Evolutionary conservation across 1,140 invertebrate species (phyloP), one percentile per base, ranked within the genome.

Genomic region (Aphelinus atriplicis): DNA sequence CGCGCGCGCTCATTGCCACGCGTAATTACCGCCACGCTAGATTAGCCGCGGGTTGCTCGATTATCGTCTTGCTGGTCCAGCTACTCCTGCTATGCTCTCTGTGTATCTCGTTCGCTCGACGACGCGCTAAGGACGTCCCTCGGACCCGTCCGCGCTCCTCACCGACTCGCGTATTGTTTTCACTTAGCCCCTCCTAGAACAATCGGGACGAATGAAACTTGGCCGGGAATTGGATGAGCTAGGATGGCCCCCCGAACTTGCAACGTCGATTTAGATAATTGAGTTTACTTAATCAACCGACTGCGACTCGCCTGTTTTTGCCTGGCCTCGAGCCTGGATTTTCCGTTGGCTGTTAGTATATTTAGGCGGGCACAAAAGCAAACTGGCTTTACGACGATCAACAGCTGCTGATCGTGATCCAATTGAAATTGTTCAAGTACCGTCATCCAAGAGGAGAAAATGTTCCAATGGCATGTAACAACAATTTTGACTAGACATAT

Each of bases 191-290:
- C 61, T 65, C 74, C 9, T 2, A 56, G 67, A 75, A 66, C 63
- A 56, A 67, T 71, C 64, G 62, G 7, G 47, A 61, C 62, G 60
- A 50, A 72, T 65, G 61, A 65, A 72, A 65, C 60, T 64, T 50
- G 55, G 10, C 7, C 5, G 62, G 43, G 51, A 72, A 72, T 72
- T 72, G 57, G 72, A 68, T 42, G 66, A n/a, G 57, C 7, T 10
- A n/a, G 7, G 3, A 26, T 26, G 26, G 26, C 26, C 26, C 26
- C 26, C 26, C 26, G 26, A 26, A 26, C 26, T 26, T 26, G 10
- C 53, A 43, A 45, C 48, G 67, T 70, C 64, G 67, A 75, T 75
- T 71, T 75, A 71, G 73, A 71, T 75, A 75, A 75, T 75, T 75
- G 73, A 69, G 53, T 75, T 71, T 71, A 60, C 53, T 75, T 75